Evolutionary conservation across 2,113 vertebrate species (phyloP).

Genomic region (Cinclus mexicanus): DNA sequence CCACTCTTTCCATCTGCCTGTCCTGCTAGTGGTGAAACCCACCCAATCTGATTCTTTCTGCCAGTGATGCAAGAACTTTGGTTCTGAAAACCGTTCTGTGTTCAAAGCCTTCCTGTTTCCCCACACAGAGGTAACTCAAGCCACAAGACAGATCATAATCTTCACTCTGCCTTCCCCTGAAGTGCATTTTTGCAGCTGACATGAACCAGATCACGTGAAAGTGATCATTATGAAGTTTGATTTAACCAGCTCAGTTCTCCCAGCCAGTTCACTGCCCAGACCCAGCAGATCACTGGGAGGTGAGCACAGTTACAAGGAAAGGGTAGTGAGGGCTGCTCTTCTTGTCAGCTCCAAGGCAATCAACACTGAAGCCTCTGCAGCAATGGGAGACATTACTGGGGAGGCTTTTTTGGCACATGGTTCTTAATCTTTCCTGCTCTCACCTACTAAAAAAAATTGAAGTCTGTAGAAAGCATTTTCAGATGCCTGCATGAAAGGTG

Average conservation of each 20-base stretch:
- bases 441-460: not conserved
- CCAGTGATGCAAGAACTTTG: not conserved
- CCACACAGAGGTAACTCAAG: not conserved
- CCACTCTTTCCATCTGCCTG: not conserved
- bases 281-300: not conserved
- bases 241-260: not conserved
- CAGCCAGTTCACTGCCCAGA: not conserved
- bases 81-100: not conserved
- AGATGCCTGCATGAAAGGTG: not conserved
- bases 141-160: not conserved
- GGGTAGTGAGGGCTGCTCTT: not conserved
- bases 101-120: slow-evolving; percentile 12
- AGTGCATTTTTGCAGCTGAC: not conserved
- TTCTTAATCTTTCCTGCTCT: not conserved
- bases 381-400: not conserved
- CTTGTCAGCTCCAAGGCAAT: not conserved
- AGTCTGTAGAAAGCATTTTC: not conserved
- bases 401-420: not conserved
- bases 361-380: not conserved
- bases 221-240: not conserved
- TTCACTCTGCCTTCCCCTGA: not conserved
- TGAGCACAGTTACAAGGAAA: not conserved
- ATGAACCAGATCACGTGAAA: not conserved
- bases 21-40: not conserved
- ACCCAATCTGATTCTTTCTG: not conserved